phyloP scores from a whole-genome alignment of 1,140 invertebrate genomes.

The Sinella curviseta region DNA sequence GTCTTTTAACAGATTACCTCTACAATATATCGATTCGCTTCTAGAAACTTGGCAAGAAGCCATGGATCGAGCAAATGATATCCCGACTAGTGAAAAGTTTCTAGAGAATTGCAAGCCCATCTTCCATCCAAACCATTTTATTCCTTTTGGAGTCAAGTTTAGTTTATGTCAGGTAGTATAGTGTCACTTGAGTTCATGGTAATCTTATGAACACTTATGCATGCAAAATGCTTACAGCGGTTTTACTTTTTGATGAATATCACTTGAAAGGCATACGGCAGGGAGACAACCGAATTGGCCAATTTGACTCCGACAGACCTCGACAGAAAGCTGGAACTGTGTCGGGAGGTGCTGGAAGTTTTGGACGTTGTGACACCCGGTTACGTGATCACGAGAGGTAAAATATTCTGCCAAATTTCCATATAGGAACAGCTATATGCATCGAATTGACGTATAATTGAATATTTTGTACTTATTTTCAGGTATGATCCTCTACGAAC shows the following conservation, averaged over 20 bases:
- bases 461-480: neutral
- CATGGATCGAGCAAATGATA: neutral
- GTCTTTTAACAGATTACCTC: neutral
- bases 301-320: slow-evolving; percentile 70
- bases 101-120: neutral
- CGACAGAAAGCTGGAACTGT: slow-evolving; percentile 73
- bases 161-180: slow-evolving; percentile 41
- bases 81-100: slow-evolving; percentile 12
- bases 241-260: neutral
- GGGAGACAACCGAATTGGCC: slow-evolving; percentile 57
- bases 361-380: slow-evolving; percentile 75
- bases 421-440: neutral
- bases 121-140: slow-evolving; percentile 46
- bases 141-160: slow-evolving; percentile 46
- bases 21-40: neutral
- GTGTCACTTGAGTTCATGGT: no score
- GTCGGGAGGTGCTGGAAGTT: slow-evolving; percentile 66
- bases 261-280: slow-evolving; percentile 36
- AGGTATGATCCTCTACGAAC: slow-evolving; percentile 42
- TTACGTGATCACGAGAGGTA: slow-evolving; percentile 70
- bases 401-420: slow-evolving; percentile 16
- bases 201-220: no score
- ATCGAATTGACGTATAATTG: neutral
- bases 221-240: no score
- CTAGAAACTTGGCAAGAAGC: slow-evolving; percentile 8